phyloP scores from a whole-genome alignment of 2,888 invertebrate species.

The Heliconius sara region DNA sequence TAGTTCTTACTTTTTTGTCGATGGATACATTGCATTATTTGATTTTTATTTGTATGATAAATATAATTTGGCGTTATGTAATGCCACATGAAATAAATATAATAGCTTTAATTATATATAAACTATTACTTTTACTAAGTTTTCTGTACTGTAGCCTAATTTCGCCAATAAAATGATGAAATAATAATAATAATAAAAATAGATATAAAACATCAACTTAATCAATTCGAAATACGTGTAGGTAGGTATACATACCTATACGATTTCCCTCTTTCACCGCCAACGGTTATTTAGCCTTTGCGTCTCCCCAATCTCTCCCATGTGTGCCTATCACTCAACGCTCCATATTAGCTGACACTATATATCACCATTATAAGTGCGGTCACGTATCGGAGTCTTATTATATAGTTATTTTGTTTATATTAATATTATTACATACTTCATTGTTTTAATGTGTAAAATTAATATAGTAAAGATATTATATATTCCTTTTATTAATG shows the following conservation, averaged over 20 bases:
- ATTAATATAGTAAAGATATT: no score
- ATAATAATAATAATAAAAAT: no score
- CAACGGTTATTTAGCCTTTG: background rate
- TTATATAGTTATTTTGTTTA: background rate
- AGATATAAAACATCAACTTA: background rate
- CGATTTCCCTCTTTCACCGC: background rate
- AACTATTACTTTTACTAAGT: no score
- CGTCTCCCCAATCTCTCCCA: conserved; percentile 5
- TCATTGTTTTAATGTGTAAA: background rate
- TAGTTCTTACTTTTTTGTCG: no score
- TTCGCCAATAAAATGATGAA: no score
- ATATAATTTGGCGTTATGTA: no score
- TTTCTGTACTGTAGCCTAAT: no score
- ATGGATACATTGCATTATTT: no score
- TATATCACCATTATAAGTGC: conserved; percentile 20
- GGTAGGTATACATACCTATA: background rate
- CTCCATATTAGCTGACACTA: conserved; percentile 6
- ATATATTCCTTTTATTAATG: no score
- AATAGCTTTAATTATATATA: no score
- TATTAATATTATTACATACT: background rate
- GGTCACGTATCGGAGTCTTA: conserved; percentile 23
- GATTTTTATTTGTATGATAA: no score
- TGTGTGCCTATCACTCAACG: conserved; percentile 15
- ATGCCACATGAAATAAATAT: no score
- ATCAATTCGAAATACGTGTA: background rate